Conservation (phyloP, 2,888 invertebrate genomes). For the Cryptocheilus praepositus region DNA sequence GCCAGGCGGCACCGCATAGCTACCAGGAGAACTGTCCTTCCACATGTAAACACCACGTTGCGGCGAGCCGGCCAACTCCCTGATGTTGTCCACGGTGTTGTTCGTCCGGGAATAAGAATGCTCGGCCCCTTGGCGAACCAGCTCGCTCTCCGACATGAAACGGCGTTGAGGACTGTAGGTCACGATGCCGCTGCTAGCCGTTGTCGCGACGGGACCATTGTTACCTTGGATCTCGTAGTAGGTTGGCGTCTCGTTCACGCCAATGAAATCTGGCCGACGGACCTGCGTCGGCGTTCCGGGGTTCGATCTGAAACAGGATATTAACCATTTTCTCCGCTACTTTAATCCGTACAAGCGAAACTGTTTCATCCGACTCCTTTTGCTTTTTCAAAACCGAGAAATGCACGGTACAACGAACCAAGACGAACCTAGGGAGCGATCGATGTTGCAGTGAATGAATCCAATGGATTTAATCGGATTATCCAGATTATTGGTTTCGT, state of each 20-base stretch:
- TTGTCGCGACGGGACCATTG: slow-evolving; percentile 63
- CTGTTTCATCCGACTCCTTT: background rate
- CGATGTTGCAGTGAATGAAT: no score
- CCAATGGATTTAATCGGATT: no score
- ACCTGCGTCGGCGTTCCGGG: slow-evolving; percentile 94
- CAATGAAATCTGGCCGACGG: slow-evolving; percentile 91
- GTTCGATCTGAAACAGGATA: slow-evolving; percentile 83
- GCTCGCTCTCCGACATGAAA: slow-evolving; percentile 87
- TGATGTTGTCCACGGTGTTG: slow-evolving; percentile 89
- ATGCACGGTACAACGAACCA: slow-evolving; percentile 60
- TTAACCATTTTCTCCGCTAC: slow-evolving; percentile 17
- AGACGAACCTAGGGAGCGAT: slow-evolving; percentile 39
- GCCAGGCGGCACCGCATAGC: slow-evolving; percentile 72
- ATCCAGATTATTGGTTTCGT: background rate
- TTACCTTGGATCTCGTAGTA: slow-evolving; percentile 71
- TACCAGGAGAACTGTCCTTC: slow-evolving; percentile 86
- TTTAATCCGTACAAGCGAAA: no score
- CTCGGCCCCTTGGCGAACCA: slow-evolving; percentile 74
- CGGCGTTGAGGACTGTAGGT: slow-evolving; percentile 72
- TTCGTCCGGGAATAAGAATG: slow-evolving; percentile 82
- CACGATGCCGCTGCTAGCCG: slow-evolving; percentile 41
- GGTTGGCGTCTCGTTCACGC: slow-evolving; percentile 76
- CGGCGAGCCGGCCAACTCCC: slow-evolving; percentile 91
- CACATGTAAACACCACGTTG: slow-evolving; percentile 88
- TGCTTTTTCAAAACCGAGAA: slow-evolving; percentile 41